A percentile compares a stretch with the other conserved stretches of the same genome.
These are phyloP conservation scores for Drosophila prolongata DNA, from an alignment of 2,888 invertebrate genomes.

Conservation along the genomic window DNA sequence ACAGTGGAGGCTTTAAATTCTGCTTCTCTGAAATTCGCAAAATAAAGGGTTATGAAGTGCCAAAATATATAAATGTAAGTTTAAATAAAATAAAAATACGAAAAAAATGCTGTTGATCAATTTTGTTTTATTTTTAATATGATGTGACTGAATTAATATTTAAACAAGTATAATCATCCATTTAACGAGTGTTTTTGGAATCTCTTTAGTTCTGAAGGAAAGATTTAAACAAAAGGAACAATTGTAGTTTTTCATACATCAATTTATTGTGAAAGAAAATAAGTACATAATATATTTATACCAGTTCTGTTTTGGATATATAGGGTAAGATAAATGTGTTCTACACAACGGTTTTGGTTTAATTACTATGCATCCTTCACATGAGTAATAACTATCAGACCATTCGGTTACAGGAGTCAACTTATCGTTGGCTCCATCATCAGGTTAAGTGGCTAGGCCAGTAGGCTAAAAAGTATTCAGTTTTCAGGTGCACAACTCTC, in stretches of 20 bases:
- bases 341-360: slow-evolving; percentile 43
- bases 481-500: slow-evolving; percentile 13
- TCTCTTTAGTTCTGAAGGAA: too few species aligned
- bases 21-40: background rate
- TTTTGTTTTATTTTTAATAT: background rate
- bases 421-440: slow-evolving; percentile 53
- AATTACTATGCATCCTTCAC: slow-evolving; percentile 66
- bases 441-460: slow-evolving; percentile 61
- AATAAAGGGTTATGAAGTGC: background rate
- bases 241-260: background rate
- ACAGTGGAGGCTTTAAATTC: slow-evolving; percentile 4
- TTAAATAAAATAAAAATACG: too few species aligned
- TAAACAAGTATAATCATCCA: too few species aligned
- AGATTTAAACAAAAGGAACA: too few species aligned
- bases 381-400: slow-evolving; percentile 74
- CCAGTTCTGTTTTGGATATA: slow-evolving; percentile 44
- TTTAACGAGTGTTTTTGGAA: too few species aligned
- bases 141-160: too few species aligned
- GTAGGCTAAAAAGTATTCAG: slow-evolving; percentile 34
- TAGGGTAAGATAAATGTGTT: slow-evolving; percentile 16
- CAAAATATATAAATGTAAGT: background rate
- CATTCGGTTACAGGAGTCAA: slow-evolving; percentile 67
- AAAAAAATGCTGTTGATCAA: too few species aligned
- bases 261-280: slow-evolving; percentile 24
- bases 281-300: slow-evolving; percentile 22